A percentile compares a stretch with the other conserved stretches of the same genome.
Conservation (phyloP, 1,140 invertebrate genomes). For the Chelonus insularis region DNA sequence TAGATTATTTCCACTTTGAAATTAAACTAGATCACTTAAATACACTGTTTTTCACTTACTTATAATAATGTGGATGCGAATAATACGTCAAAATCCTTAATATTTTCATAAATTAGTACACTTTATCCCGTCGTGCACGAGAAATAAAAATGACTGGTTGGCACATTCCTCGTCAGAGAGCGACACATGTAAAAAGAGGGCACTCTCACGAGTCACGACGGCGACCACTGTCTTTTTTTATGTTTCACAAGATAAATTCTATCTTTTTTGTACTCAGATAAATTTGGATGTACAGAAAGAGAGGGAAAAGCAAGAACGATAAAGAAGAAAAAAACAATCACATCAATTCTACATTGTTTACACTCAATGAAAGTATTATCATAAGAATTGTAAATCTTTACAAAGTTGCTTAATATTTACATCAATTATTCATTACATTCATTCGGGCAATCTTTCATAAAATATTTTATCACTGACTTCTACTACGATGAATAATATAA, state of each 20-base stretch:
- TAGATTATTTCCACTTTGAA: too few relatives aligned
- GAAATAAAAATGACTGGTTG: conserved; percentile 55
- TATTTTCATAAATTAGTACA: conserved; percentile 56
- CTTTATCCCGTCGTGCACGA: conserved; percentile 51
- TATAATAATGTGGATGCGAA: conserved; percentile 26
- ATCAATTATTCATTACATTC: too few relatives aligned
- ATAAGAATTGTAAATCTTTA: too few relatives aligned
- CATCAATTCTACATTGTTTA: too few relatives aligned
- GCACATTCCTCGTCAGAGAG: conserved; percentile 53
- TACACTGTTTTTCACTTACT: neutral
- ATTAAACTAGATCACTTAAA: neutral
- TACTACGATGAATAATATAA: too few relatives aligned
- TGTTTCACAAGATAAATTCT: neutral
- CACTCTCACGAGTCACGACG: conserved; percentile 14
- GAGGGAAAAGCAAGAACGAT: too few relatives aligned
- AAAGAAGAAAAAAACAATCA: too few relatives aligned
- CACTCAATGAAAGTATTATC: too few relatives aligned
- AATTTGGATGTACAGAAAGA: neutral
- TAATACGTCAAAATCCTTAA: conserved; percentile 45
- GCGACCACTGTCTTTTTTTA: neutral
- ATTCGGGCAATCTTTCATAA: too few relatives aligned
- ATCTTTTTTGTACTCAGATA: neutral
- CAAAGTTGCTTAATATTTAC: too few relatives aligned
- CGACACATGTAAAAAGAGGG: conserved; percentile 35
- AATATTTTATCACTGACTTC: too few relatives aligned